Conservation (phyloP, 37 sponge, comb jelly and placozoan species). For the Tethya wilhelma region DNA sequence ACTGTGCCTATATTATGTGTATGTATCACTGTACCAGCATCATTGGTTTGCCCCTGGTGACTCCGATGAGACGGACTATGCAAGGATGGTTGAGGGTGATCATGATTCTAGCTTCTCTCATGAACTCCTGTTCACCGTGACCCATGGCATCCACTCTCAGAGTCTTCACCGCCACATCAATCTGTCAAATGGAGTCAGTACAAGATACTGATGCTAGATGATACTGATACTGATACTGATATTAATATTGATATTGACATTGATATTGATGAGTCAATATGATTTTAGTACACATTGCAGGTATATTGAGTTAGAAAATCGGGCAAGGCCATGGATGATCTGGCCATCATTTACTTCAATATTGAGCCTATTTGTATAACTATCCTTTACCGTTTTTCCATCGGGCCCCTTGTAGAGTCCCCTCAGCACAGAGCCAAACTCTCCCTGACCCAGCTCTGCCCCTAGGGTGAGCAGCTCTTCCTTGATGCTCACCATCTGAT, state of each 20-base stretch:
- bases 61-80: constrained; percentile 93
- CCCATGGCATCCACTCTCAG: constrained; percentile 81
- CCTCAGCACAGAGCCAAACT: constrained; percentile 89
- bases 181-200: constrained; percentile 1
- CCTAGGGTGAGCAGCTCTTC: constrained; percentile 41
- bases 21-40: constrained; percentile 72
- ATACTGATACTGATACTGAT: too few species aligned
- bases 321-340: too few species aligned
- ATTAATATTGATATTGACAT: not conserved
- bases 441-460: constrained; percentile 83
- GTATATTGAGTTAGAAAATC: too few species aligned
- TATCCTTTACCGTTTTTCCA: constrained; percentile 41
- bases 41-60: constrained; percentile 71
- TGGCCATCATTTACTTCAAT: not conserved
- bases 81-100: constrained; percentile 83
- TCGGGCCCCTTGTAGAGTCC: constrained; percentile 55
- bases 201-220: not conserved
- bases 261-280: not conserved
- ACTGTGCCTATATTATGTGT: not conserved
- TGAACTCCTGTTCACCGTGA: constrained; percentile 88
- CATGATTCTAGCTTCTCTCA: constrained; percentile 94
- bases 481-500: constrained; percentile 50
- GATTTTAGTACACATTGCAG: not conserved
- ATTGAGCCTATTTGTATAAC: constrained; percentile 1
- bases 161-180: constrained; percentile 93